phyloP scores from a whole-genome alignment of 1,140 invertebrate species.

The Sipha flava region DNA sequence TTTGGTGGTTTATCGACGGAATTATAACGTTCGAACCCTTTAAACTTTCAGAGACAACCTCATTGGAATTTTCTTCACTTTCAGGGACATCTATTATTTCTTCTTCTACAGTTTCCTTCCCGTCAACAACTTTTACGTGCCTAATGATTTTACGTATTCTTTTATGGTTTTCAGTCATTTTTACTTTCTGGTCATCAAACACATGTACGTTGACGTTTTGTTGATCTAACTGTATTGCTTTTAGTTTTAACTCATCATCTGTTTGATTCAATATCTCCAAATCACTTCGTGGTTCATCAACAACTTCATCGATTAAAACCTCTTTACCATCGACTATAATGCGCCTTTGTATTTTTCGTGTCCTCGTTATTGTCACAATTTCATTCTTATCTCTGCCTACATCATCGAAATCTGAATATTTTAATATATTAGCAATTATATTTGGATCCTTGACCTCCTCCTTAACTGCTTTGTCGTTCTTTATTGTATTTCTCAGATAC shows the following conservation, averaged over 20 bases:
- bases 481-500: constrained; percentile 28
- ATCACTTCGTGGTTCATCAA: not conserved
- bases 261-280: not conserved
- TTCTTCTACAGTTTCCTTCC: not conserved
- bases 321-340: not conserved
- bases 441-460: not conserved
- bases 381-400: no score
- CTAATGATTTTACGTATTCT: not conserved
- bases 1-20: no score
- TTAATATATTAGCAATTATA: not conserved
- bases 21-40: no score
- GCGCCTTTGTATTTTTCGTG: not conserved
- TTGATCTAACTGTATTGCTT: not conserved
- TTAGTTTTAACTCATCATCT: not conserved
- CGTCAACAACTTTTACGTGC: not conserved
- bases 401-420: fast-evolving
- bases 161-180: not conserved
- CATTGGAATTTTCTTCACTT: not conserved
- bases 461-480: not conserved
- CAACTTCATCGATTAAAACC: not conserved
- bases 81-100: not conserved
- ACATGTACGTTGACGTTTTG: no score
- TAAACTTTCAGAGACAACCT: not conserved
- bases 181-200: not conserved
- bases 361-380: no score